Percentiles rank a stretch among this genome's conserved stretches.
phyloP scores from a whole-genome alignment of 2,797 vertebrate genomes.

The Premnoplex brunnescens region DNA sequence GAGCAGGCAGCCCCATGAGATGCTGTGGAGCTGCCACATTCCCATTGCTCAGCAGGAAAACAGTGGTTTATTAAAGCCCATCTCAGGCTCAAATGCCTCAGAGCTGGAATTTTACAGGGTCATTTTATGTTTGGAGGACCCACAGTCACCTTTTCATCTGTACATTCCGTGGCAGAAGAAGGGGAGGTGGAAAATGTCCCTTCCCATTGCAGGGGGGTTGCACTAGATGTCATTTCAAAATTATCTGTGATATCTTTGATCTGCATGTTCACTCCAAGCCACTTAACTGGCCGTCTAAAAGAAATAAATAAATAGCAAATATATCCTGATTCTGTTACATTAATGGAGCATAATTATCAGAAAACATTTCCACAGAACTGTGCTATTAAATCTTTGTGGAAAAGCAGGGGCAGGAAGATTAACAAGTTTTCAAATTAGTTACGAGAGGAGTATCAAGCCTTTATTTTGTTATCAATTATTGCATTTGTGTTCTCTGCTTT shows the following conservation, averaged over 20 bases:
- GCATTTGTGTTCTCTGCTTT: not conserved
- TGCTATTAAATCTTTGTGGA: not conserved
- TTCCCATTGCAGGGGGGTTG: not conserved
- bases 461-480: not conserved
- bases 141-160: not conserved
- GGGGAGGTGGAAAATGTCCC: not conserved
- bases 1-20: not conserved
- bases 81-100: not conserved
- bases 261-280: not conserved
- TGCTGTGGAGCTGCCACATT: not conserved
- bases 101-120: not conserved
- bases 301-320: not conserved
- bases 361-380: not conserved
- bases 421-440: constrained; percentile 10
- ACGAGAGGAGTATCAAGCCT: not conserved
- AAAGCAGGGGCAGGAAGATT: not conserved
- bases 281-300: not conserved
- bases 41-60: not conserved
- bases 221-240: not conserved
- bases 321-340: not conserved
- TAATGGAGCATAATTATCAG: not conserved
- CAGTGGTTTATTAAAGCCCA: not conserved
- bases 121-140: not conserved
- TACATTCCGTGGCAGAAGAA: not conserved
- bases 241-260: not conserved